Percentiles rank a stretch among this genome's conserved stretches.
Conservation (phyloP, 2,797 vertebrate species). For the Phoebastria nigripes region DNA sequence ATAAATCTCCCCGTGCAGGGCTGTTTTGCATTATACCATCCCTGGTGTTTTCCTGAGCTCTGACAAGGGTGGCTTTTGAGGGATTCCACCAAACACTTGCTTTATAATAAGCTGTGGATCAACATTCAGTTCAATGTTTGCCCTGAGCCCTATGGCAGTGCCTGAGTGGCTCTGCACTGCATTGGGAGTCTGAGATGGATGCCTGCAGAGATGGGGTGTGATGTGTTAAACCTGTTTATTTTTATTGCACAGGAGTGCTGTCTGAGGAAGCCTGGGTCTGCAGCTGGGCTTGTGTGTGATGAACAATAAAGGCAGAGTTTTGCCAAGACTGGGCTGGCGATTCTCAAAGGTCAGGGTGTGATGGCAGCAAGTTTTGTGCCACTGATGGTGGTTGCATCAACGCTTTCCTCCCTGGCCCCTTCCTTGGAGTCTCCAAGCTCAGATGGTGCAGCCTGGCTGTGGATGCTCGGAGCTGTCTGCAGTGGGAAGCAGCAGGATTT, state of each 20-base stretch:
- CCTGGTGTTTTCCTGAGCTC: background rate
- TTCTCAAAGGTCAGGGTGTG: background rate
- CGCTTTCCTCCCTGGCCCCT: background rate
- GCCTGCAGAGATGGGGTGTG: background rate
- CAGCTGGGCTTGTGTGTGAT: background rate
- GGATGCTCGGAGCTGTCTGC: background rate
- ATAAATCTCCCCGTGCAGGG: background rate
- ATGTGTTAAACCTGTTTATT: background rate
- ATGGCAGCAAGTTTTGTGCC: background rate
- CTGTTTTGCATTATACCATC: background rate
- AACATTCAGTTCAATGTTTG: background rate
- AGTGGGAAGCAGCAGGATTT: background rate
- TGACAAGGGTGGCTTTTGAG: background rate
- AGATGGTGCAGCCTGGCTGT: background rate
- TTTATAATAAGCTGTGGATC: background rate
- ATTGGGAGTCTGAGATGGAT: rapidly evolving
- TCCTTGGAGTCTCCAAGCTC: too few relatives aligned
- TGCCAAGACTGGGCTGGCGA: background rate
- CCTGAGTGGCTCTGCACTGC: background rate
- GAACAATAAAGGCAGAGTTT: background rate
- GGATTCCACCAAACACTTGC: background rate
- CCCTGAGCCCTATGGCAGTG: background rate
- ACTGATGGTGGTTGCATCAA: background rate
- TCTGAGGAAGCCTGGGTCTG: background rate
- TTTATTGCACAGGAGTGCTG: background rate